phyloP scores from a whole-genome alignment of 2,797 vertebrate genomes.

The Crocodylus rhombifer region DNA sequence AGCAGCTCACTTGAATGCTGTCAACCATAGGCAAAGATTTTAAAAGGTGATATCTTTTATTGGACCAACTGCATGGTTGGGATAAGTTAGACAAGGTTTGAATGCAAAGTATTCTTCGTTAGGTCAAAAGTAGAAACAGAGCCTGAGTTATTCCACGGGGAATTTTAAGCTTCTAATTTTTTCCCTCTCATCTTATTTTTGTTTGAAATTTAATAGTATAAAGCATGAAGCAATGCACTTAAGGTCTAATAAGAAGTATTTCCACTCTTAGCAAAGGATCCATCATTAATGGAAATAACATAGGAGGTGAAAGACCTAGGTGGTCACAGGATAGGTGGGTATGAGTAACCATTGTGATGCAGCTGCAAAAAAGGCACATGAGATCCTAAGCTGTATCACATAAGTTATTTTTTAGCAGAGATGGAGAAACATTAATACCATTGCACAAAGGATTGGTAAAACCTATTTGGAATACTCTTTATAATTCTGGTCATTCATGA shows the following conservation, averaged over 20 bases:
- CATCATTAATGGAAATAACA: neutral
- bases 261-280: neutral
- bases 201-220: too few species aligned
- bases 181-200: neutral
- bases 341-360: neutral
- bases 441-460: slow-evolving; percentile 41
- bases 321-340: neutral
- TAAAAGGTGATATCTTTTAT: too few species aligned
- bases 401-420: slow-evolving; percentile 30
- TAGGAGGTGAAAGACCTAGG: neutral
- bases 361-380: neutral
- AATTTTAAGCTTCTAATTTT: neutral
- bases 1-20: too few species aligned
- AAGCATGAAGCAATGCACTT: too few species aligned
- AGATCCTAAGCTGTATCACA: slow-evolving; percentile 9
- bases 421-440: slow-evolving; percentile 63
- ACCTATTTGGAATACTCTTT: too few species aligned
- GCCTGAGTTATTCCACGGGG: too few species aligned
- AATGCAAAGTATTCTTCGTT: too few species aligned
- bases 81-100: too few species aligned
- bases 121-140: too few species aligned
- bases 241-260: neutral
- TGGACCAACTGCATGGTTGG: too few species aligned
- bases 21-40: too few species aligned
- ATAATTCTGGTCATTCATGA: too few species aligned